These are phyloP conservation scores for Climacteris rufus DNA, from an alignment of 2,113 vertebrate genomes.

Conservation along the genomic window DNA sequence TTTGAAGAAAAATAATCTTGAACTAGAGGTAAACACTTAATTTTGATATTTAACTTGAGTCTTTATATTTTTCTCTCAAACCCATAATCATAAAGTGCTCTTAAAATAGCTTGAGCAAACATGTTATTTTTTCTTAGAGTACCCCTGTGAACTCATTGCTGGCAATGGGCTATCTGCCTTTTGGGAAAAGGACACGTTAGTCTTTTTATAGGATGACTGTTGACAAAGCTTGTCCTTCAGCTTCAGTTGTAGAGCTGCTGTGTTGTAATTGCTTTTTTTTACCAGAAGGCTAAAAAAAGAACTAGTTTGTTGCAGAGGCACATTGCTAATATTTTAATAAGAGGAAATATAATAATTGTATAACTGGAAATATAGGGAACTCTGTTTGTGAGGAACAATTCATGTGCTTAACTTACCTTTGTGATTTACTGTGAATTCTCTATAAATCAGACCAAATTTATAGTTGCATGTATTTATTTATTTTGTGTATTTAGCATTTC, in stretches of 20 bases:
- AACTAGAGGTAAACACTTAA: not conserved
- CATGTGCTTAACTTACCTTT: not conserved
- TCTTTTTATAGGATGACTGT: not conserved
- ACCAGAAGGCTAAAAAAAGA: not conserved
- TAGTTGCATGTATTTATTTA: not conserved
- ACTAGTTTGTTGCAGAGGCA: not conserved
- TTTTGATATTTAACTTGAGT: not conserved
- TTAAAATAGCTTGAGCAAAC: slow-evolving; percentile 1
- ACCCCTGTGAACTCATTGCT: not conserved
- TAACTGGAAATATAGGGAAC: not conserved
- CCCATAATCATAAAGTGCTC: not conserved
- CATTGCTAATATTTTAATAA: not conserved
- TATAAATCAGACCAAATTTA: not conserved
- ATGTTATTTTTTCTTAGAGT: not conserved
- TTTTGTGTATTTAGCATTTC: not conserved
- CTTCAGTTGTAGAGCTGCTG: not conserved
- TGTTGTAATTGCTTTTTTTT: not conserved
- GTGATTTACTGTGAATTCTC: not conserved
- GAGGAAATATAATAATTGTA: not conserved
- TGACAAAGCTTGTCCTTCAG: not conserved
- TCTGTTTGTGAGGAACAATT: not conserved
- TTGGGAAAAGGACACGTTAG: not conserved
- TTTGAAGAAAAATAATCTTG: not conserved
- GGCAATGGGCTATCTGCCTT: not conserved
- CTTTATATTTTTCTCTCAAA: not conserved